Conservation (phyloP, 2,113 vertebrate species). For the Panthera leo region DNA sequence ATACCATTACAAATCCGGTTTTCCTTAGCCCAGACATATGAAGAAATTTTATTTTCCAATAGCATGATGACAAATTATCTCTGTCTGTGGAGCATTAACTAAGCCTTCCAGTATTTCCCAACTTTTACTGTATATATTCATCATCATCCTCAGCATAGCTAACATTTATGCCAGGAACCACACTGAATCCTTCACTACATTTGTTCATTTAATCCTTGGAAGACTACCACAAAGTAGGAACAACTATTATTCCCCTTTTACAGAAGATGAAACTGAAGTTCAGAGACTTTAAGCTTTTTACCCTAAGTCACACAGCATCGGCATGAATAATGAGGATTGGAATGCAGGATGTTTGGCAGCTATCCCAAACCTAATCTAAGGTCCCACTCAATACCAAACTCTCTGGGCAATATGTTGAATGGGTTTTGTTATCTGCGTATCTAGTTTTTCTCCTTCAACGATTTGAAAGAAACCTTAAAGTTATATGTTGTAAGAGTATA, state of each 20-base stretch:
- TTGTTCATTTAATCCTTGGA: background rate
- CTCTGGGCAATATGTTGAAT: background rate
- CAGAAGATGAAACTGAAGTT: background rate
- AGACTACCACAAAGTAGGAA: background rate
- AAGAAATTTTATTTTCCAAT: background rate
- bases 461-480: background rate
- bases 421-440: background rate
- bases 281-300: background rate
- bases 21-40: background rate
- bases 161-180: background rate
- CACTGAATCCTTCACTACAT: background rate
- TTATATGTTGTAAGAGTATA: background rate
- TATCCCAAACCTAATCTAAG: fast-evolving
- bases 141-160: background rate
- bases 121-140: background rate
- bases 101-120: background rate
- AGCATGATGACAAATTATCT: background rate
- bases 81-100: background rate
- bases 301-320: background rate
- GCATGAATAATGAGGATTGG: background rate
- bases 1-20: background rate
- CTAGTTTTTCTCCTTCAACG: background rate
- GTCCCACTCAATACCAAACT: background rate
- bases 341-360: background rate
- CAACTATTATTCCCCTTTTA: background rate